These are phyloP conservation scores for Rugalucina vietnamica DNA, from an alignment of 2,888 invertebrate genomes.

Conservation along the genomic window DNA sequence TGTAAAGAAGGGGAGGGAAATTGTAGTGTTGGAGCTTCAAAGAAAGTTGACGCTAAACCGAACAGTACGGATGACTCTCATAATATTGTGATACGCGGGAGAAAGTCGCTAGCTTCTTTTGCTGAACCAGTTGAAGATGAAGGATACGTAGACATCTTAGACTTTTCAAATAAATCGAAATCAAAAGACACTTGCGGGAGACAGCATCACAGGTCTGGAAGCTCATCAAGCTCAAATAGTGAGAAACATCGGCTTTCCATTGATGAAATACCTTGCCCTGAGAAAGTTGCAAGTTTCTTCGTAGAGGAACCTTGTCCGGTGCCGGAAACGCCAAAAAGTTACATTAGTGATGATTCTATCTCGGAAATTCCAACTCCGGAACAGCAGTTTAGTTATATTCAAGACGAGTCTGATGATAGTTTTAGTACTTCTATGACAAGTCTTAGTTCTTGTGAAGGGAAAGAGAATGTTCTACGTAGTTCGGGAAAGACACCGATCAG, in stretches of 20 bases:
- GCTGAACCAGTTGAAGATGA: slow-evolving; percentile 53
- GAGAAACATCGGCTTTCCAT: slow-evolving; percentile 37
- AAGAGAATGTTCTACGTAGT: not conserved
- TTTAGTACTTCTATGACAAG: not conserved
- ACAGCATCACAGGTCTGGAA: slow-evolving; percentile 44
- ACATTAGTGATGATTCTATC: slow-evolving; percentile 32
- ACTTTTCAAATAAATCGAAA: slow-evolving; percentile 40
- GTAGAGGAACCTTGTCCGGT: slow-evolving; percentile 42
- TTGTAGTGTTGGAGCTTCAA: not conserved
- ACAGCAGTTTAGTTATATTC: slow-evolving; percentile 3
- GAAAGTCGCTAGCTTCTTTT: slow-evolving; percentile 14
- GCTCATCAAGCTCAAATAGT: slow-evolving; percentile 55
- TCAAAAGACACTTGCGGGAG: slow-evolving; percentile 42
- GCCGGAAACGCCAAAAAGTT: slow-evolving; percentile 36
- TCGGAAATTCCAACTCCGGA: slow-evolving; percentile 10
- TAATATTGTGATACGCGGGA: not conserved
- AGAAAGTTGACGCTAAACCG: not conserved
- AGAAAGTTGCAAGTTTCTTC: slow-evolving; percentile 50
- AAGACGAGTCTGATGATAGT: not conserved
- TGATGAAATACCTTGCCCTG: slow-evolving; percentile 46
- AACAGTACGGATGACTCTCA: not conserved
- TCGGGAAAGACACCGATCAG: not conserved
- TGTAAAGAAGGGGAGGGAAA: not conserved
- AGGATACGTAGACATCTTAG: slow-evolving; percentile 64
- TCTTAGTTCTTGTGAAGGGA: not conserved